Evolutionary conservation across 2,797 vertebrate species (phyloP).

Genomic region (Echiichthys vipera): DNA sequence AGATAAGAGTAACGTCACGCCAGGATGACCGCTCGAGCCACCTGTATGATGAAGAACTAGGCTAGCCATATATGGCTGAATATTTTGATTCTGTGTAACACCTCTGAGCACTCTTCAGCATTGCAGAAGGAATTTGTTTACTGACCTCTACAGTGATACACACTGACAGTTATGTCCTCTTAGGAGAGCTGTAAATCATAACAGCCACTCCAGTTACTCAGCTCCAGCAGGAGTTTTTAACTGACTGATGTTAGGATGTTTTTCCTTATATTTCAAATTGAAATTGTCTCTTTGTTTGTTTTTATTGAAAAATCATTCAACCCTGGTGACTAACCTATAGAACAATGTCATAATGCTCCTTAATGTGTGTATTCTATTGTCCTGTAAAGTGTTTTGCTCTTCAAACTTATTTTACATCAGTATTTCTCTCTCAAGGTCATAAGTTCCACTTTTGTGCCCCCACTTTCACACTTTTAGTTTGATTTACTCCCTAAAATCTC

Average conservation of each 20-base stretch:
- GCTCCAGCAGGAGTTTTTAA: background rate
- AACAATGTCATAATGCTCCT: background rate
- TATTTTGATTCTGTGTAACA: conserved; percentile 38
- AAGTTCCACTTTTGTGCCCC: background rate
- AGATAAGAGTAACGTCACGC: conserved; percentile 48
- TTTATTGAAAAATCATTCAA: background rate
- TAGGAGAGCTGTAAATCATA: conserved; percentile 6
- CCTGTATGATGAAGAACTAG: conserved; percentile 48
- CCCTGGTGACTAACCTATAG: background rate
- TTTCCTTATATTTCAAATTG: background rate
- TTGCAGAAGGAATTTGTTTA: conserved; percentile 65
- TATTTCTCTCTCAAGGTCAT: background rate
- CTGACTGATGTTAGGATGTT: background rate
- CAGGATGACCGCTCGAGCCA: conserved; percentile 35
- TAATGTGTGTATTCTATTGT: background rate
- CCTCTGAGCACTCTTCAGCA: conserved; percentile 24
- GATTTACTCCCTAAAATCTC: background rate
- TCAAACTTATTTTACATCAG: background rate
- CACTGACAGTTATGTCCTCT: conserved; percentile 20
- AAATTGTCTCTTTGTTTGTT: background rate
- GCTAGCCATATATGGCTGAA: conserved; percentile 61
- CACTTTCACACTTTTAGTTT: background rate
- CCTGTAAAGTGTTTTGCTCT: background rate
- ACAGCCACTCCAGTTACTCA: background rate
- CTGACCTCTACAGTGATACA: conserved; percentile 1